Percentiles rank a stretch among this genome's conserved stretches.
These are phyloP conservation scores for Heliconius hortense DNA, from an alignment of 2,888 invertebrate species.

Conservation along the genomic window DNA sequence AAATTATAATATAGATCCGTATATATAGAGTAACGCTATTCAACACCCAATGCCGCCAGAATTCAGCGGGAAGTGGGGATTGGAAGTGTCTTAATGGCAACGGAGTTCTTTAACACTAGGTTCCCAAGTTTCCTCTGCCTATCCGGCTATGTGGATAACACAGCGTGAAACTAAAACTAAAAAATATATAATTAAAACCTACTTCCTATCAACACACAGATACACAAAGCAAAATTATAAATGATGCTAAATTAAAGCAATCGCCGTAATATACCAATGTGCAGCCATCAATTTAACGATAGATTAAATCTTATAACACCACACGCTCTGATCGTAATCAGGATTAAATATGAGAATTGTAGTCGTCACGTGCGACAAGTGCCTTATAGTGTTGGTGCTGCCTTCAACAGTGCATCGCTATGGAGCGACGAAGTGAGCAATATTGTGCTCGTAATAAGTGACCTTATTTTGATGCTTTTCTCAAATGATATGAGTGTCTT, in stretches of 20 bases:
- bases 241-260: constrained; percentile 2
- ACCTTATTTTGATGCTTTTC: constrained; percentile 62
- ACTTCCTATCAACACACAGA: background rate
- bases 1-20: too few relatives aligned
- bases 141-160: background rate
- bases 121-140: background rate
- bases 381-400: constrained; percentile 45
- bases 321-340: constrained; percentile 31
- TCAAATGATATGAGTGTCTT: constrained; percentile 50
- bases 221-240: background rate
- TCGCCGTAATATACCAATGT: constrained; percentile 12
- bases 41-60: too few relatives aligned
- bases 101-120: background rate
- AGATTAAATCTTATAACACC: constrained; percentile 22
- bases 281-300: constrained; percentile 8
- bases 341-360: constrained; percentile 38
- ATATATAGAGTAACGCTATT: too few relatives aligned
- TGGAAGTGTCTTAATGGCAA: background rate
- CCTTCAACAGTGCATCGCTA: constrained; percentile 48
- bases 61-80: background rate
- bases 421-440: constrained; percentile 56
- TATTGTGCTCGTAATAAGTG: constrained; percentile 62
- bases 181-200: background rate
- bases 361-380: constrained; percentile 38
- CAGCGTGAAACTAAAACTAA: too few relatives aligned